Conservation (phyloP, 2,113 vertebrate species). For the Syngnathus floridae region DNA sequence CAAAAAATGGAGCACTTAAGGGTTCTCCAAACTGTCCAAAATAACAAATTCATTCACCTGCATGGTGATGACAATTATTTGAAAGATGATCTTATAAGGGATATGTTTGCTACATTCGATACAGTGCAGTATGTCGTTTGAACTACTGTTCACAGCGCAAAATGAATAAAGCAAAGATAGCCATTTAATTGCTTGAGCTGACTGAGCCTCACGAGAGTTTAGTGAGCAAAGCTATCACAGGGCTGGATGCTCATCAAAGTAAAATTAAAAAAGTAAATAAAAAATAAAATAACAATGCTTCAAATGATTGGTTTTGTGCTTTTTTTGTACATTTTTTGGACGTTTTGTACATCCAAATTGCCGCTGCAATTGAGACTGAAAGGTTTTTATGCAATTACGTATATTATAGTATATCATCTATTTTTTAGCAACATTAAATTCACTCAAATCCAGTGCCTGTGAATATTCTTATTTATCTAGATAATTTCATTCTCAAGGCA, state of each 20-base stretch:
- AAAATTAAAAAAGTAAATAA: background rate
- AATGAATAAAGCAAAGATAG: constrained; percentile 55
- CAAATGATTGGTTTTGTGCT: background rate
- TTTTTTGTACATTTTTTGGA: too few relatives aligned
- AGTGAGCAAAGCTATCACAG: constrained; percentile 32
- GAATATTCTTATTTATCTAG: too few relatives aligned
- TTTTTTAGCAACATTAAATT: too few relatives aligned
- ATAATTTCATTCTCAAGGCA: too few relatives aligned
- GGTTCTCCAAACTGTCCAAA: background rate
- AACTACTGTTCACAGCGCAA: constrained; percentile 26
- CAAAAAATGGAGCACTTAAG: constrained; percentile 43
- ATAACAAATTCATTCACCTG: too few relatives aligned
- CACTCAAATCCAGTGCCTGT: too few relatives aligned
- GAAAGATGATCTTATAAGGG: background rate
- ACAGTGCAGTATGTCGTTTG: constrained; percentile 26
- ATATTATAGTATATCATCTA: too few relatives aligned
- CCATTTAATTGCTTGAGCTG: constrained; percentile 52
- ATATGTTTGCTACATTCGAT: constrained; percentile 30
- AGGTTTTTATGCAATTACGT: too few relatives aligned
- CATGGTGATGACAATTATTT: background rate
- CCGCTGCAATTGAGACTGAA: too few relatives aligned
- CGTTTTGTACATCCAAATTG: too few relatives aligned
- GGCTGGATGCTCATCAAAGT: constrained; percentile 40
- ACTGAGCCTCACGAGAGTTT: constrained; percentile 33
- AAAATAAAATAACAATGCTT: background rate